Conservation (phyloP, 2,888 invertebrate species). For the Pterostichus madidus region DNA sequence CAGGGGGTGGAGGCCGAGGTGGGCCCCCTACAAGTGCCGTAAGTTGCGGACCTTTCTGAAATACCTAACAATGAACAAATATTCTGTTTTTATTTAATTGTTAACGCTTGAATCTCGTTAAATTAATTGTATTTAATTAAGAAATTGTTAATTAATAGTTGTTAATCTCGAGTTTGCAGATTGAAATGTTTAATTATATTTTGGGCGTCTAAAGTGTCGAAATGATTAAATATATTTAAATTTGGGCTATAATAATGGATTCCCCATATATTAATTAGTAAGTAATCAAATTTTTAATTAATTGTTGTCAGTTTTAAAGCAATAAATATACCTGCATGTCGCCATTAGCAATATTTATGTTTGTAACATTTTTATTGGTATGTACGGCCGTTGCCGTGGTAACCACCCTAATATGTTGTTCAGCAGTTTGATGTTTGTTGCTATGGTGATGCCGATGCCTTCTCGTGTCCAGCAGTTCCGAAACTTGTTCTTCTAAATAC, state of each 20-base stretch:
- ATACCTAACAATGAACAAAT: slow-evolving; percentile 76
- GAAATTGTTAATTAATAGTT: no score
- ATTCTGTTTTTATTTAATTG: no score
- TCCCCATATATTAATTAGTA: no score
- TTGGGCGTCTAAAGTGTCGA: no score
- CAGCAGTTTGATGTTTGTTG: slow-evolving; percentile 22
- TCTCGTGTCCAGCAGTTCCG: slow-evolving; percentile 45
- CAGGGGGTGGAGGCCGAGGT: slow-evolving; percentile 73
- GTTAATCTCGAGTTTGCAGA: no score
- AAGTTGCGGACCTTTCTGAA: slow-evolving; percentile 89
- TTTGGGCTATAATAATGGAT: no score
- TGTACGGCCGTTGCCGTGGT: slow-evolving; percentile 76
- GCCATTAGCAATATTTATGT: slow-evolving; percentile 82
- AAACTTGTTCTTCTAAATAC: slow-evolving; percentile 90
- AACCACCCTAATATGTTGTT: slow-evolving; percentile 69
- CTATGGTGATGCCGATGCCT: slow-evolving; percentile 30
- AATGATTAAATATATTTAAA: no score
- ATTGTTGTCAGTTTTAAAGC: no score
- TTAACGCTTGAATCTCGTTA: no score
- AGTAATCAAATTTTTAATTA: no score
- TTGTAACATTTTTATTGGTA: slow-evolving; percentile 84
- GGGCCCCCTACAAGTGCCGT: slow-evolving; percentile 85
- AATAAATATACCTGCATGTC: slow-evolving; percentile 57
- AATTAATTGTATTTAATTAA: no score
- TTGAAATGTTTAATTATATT: no score